Evolutionary conservation across 2,888 invertebrate species (phyloP).

Genomic region (Priocnemis perturbator): DNA sequence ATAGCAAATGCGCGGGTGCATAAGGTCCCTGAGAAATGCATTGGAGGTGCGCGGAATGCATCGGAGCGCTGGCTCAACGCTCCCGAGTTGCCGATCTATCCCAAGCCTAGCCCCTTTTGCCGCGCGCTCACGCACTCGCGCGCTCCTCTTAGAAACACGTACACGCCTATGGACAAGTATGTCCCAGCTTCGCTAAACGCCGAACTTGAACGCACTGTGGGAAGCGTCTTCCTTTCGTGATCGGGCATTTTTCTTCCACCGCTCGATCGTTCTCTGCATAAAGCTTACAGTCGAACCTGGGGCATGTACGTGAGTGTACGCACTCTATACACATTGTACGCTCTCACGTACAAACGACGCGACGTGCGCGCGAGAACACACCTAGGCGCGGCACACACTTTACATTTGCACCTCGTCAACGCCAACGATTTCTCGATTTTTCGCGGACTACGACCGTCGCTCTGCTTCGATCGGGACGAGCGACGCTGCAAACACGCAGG

Average conservation of each 20-base stretch:
- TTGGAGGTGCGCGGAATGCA: slow-evolving; percentile 70
- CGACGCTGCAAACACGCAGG: too few species aligned
- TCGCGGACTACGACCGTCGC: neutral
- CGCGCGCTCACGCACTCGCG: slow-evolving; percentile 15
- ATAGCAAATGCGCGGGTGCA: slow-evolving; percentile 68
- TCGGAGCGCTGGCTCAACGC: slow-evolving; percentile 49
- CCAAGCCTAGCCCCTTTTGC: slow-evolving; percentile 23
- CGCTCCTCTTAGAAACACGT: slow-evolving; percentile 13
- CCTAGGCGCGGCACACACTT: too few species aligned
- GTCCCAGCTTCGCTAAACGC: too few species aligned
- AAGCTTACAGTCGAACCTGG: too few species aligned
- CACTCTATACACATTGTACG: too few species aligned
- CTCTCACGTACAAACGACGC: too few species aligned
- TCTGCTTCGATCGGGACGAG: neutral
- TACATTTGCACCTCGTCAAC: too few species aligned
- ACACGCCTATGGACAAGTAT: neutral
- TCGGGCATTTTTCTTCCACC: too few species aligned
- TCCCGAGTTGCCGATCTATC: slow-evolving; percentile 52
- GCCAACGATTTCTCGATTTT: too few species aligned
- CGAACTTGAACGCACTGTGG: too few species aligned
- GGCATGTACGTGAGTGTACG: slow-evolving; percentile 38
- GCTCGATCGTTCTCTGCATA: too few species aligned
- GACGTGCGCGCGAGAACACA: slow-evolving; percentile 7
- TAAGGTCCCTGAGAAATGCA: slow-evolving; percentile 70
- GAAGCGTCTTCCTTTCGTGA: too few species aligned